A percentile compares a stretch with the other conserved stretches of the same genome.
Evolutionary conservation across 1,140 invertebrate species (phyloP).

Genomic region (Ctenoplectra terminalis): DNA sequence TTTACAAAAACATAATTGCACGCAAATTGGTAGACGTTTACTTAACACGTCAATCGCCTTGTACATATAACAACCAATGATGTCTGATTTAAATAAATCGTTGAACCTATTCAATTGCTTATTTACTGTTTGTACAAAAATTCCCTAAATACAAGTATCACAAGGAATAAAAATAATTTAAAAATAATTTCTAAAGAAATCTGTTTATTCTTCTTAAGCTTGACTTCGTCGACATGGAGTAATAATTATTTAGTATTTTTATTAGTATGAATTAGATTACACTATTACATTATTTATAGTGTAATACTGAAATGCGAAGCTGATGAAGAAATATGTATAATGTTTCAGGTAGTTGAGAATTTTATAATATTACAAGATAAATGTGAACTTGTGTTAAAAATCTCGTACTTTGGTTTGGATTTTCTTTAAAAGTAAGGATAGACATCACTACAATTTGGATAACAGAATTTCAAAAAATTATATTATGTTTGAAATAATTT

Average conservation of each 20-base stretch:
- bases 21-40: constrained; percentile 20
- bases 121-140: constrained; percentile 17
- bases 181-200: constrained; percentile 63
- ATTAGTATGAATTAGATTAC: constrained; percentile 69
- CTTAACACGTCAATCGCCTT: constrained; percentile 62
- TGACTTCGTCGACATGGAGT: constrained; percentile 64
- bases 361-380: constrained; percentile 61
- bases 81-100: constrained; percentile 78
- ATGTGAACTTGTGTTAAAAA: constrained; percentile 58
- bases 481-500: constrained; percentile 74
- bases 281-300: constrained; percentile 70
- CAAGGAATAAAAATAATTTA: constrained; percentile 21
- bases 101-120: constrained; percentile 51
- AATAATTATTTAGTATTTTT: constrained; percentile 66
- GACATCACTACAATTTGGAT: constrained; percentile 33
- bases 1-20: constrained; percentile 16
- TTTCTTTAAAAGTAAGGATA: constrained; percentile 54
- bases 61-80: constrained; percentile 78
- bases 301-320: constrained; percentile 71
- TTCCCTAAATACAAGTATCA: background rate
- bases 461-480: constrained; percentile 51
- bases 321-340: constrained; percentile 66
- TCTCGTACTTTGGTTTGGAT: constrained; percentile 64
- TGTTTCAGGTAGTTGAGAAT: constrained; percentile 56
- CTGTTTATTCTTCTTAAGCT: constrained; percentile 67